These are phyloP conservation scores for Pterobdella sp. DNA, from an alignment of 2,888 invertebrate genomes.

Conservation along the genomic window DNA sequence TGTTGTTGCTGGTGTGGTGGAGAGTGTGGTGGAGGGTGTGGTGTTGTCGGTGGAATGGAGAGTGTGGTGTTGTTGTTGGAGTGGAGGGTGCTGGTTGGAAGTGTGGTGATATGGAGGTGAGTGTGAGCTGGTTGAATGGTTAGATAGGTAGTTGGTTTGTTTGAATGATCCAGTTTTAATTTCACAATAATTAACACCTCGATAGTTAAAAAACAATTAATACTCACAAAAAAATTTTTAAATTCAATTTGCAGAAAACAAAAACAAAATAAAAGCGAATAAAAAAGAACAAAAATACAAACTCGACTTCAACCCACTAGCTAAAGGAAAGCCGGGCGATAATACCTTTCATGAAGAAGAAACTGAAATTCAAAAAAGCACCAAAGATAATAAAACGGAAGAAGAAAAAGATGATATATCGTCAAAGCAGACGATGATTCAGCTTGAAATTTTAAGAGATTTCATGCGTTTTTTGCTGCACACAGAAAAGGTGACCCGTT, in stretches of 20 bases:
- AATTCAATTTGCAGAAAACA: neutral
- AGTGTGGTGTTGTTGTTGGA: no score
- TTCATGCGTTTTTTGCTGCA: neutral
- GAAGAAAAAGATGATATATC: neutral
- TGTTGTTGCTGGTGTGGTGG: no score
- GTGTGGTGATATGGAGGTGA: no score
- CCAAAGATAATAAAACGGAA: neutral
- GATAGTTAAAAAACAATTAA: neutral
- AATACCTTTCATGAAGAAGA: neutral
- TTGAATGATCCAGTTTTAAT: no score
- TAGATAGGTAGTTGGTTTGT: no score
- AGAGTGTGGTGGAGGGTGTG: no score
- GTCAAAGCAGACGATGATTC: neutral
- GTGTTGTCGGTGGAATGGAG: no score
- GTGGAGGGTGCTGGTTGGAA: no score
- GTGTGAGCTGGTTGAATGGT: no score
- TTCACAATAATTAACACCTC: neutral
- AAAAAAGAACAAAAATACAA: neutral
- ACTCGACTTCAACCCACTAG: neutral
- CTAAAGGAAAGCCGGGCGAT: neutral
- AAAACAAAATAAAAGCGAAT: neutral
- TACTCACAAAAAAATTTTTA: neutral
- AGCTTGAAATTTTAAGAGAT: neutral
- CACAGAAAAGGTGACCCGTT: constrained; percentile 11
- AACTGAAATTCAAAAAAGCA: neutral